Base-by-base conservation (phyloP, 2,888 invertebrate genomes). In the Subacronicta megacephala region DNA sequence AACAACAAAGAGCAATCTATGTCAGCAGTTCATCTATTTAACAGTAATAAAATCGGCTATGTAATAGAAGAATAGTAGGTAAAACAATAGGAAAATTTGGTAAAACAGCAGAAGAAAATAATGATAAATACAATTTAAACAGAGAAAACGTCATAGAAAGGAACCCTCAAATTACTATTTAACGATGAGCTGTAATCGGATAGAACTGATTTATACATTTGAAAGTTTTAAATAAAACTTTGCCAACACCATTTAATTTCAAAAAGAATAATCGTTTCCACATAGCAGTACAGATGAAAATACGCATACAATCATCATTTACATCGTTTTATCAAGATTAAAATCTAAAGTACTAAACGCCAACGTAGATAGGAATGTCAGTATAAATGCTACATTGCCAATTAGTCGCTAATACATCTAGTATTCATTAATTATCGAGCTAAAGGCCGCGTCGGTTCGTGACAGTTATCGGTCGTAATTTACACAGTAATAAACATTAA, bases 331-430 rank as follows among this genome's bases (percentile, higher is more conserved):
- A 40, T 26, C 50, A 42, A 51, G 35, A 51, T 42, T 29, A 60
- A 7, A 45, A 46, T 43, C 17, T 45, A 12, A 20, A 36, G 42
- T 33, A 31, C 41, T 44, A 23, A 43, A 51, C 15, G 13, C 41
- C 10, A 23, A 33, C 38, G 16, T 10, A 29, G 31, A 41, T 38
- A 46, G 50, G 37, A 40, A 41, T 49, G 42, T 37, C 38, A 40
- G 23, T 20, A 57, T 64, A 58, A 75, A 64, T 50, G 51, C 23
- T 63, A 7, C 1, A 41, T 36, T 26, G 37, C 44, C 50, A 45
- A 62, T 66, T 59, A 52, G 55, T 50, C 38, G 17, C 17, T 46
- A 40, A 60, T 56, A 50, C 44, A 23, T 29, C 41, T 55, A 17
- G 9, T 15, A 44, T 17, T 54, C 64, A 73, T 72, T 55, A 62